These are phyloP conservation scores for Agrilus mali DNA, from an alignment of 2,888 invertebrate species.

Conservation along the genomic window DNA sequence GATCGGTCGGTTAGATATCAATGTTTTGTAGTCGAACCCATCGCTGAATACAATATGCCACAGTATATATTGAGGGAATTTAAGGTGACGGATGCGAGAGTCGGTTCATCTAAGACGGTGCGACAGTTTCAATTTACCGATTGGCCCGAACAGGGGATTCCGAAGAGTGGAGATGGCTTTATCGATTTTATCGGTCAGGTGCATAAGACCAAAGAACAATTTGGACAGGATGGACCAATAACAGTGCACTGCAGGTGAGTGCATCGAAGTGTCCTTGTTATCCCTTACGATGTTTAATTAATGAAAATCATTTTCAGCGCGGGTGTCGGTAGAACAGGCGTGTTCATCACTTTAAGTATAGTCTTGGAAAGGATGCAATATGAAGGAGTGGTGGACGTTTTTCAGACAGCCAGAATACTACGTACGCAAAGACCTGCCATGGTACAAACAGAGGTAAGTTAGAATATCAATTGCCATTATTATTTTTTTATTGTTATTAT, in stretches of 20 bases:
- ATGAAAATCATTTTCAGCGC: slow-evolving; percentile 50
- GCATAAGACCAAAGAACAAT: slow-evolving; percentile 99
- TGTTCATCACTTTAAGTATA: slow-evolving; percentile 95
- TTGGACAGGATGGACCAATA: slow-evolving; percentile 98
- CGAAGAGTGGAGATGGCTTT: slow-evolving; percentile 96
- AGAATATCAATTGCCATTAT: neutral
- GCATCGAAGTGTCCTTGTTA: neutral
- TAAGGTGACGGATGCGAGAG: slow-evolving; percentile 96
- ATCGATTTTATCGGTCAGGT: slow-evolving; percentile 99
- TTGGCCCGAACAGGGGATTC: slow-evolving; percentile 95
- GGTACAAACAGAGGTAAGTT: slow-evolving; percentile 94
- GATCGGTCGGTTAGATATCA: slow-evolving; percentile 95
- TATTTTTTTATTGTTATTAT: slow-evolving; percentile 52
- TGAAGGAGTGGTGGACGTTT: slow-evolving; percentile 97
- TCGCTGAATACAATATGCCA: slow-evolving; percentile 99
- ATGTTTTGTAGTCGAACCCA: slow-evolving; percentile 97
- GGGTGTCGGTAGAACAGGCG: slow-evolving; percentile 96
- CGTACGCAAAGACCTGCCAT: slow-evolving; percentile 97
- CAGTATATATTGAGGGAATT: slow-evolving; percentile 98
- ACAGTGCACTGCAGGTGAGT: slow-evolving; percentile 88
- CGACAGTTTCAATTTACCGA: slow-evolving; percentile 95
- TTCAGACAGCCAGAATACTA: slow-evolving; percentile 96
- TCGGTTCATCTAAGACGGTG: slow-evolving; percentile 90
- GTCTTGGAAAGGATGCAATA: slow-evolving; percentile 98
- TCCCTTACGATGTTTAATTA: neutral